Evolutionary conservation across 2,113 vertebrate species (phyloP).

Genomic region (Thinocorus orbignyianus): DNA sequence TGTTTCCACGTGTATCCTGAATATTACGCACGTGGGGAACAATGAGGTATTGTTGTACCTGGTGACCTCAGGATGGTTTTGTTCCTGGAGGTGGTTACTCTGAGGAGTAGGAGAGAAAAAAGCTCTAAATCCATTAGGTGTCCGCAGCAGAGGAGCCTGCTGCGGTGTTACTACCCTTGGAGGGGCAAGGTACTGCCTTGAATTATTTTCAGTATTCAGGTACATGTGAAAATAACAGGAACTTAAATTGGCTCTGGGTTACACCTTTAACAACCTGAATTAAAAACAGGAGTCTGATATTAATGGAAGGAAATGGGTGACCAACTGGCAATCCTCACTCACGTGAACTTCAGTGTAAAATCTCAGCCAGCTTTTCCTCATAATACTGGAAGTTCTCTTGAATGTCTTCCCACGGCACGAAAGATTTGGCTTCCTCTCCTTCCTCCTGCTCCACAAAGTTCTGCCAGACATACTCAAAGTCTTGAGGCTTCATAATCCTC

Average conservation of each 20-base stretch:
- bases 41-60: not conserved
- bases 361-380: slow-evolving; percentile 88
- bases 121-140: not conserved
- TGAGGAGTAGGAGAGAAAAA: too few relatives aligned
- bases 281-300: not conserved
- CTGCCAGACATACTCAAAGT: slow-evolving; percentile 93
- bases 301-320: not conserved
- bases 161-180: not conserved
- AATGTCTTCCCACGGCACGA: slow-evolving; percentile 94
- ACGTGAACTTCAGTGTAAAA: slow-evolving; percentile 77
- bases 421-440: slow-evolving; percentile 75
- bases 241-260: not conserved
- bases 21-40: not conserved
- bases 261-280: not conserved
- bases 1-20: not conserved
- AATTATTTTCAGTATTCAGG: not conserved
- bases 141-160: not conserved
- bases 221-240: rapidly evolving
- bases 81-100: not conserved
- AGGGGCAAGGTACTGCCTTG: not conserved
- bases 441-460: slow-evolving; percentile 93
- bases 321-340: not conserved
- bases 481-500: slow-evolving; percentile 92
- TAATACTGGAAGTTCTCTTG: slow-evolving; percentile 93
- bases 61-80: not conserved